Evolutionary conservation across 2,797 vertebrate species (phyloP), one percentile per base, ranked within the genome.

Genomic region (Brachyalestes nurse): DNA sequence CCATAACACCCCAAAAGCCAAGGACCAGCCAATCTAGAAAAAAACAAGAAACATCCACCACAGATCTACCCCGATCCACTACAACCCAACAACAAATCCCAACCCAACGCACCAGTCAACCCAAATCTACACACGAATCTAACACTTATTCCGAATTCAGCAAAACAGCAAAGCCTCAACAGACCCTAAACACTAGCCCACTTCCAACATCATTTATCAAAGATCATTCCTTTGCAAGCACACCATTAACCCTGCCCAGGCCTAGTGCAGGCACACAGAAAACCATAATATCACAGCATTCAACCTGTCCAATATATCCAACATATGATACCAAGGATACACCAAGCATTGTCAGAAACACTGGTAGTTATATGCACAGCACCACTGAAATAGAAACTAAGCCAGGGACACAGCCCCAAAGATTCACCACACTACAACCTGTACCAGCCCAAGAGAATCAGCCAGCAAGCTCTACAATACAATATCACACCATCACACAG

Each of bases 71-170:
- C 3, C 61, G 19, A 55, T 64, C 55, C 77, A 62, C 6, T 45
- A 66, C 9, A 75, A 34, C n/a, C 60, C 76, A 71, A 65, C 45
- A 9, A n/a, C 64, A 75, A 72, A 72, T 55, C 51, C 23, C 79
- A 83, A 38, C 78, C 78, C 87, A 86, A 53, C 45, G 10, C 5
- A 40, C 40, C 12, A 73, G 14, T n/a, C 13, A 53, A 38, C 47
- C 7, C 40, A 42, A 42, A 7, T 47, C 45, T 47, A 47, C 45
- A 6, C 5, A 47, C n/a, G 23, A 73, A 65, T 45, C 53, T 34
- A 72, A 57, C 16, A 69, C 14, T 42, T 38, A 58, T 21, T 53
- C 70, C 28, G 65, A 71, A 8, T 53, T 73, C 3, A 81, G 19
- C 38, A 83, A 78, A 67, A 70, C 67, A 14, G n/a, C 60, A 67